Percentiles rank a stretch among this genome's conserved stretches.
phyloP scores from a whole-genome alignment of 2,888 invertebrate species.

The Epirrhoe tristata region DNA sequence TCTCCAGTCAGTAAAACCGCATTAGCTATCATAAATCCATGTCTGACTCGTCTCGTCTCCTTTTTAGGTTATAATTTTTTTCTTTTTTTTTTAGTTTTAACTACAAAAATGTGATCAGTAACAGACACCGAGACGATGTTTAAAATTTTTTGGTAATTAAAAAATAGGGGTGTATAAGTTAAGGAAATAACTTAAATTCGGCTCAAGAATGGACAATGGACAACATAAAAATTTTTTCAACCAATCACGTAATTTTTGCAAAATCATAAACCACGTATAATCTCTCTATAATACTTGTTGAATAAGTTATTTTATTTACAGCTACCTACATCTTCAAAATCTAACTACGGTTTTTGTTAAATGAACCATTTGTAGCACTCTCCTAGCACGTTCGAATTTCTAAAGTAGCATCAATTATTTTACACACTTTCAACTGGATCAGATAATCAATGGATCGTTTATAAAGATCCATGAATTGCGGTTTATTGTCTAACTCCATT shows the following conservation, averaged over 20 bases:
- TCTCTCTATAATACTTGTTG: background rate
- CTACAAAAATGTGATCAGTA: too few relatives aligned
- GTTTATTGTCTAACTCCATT: too few relatives aligned
- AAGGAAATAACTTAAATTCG: too few relatives aligned
- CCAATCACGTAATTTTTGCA: background rate
- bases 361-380: conserved; percentile 3
- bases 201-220: background rate
- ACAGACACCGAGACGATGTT: too few relatives aligned
- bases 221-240: background rate
- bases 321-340: background rate
- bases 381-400: background rate
- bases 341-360: background rate
- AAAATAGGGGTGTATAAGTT: too few relatives aligned
- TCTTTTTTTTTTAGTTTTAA: too few relatives aligned
- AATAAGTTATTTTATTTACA: conserved; percentile 7
- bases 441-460: too few relatives aligned
- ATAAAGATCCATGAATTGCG: background rate
- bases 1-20: too few relatives aligned
- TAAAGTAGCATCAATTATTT: background rate
- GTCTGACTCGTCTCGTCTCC: too few relatives aligned
- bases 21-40: too few relatives aligned
- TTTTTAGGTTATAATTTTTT: too few relatives aligned
- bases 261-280: background rate
- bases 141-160: too few relatives aligned
- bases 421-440: background rate